Percentiles rank a stretch among this genome's conserved stretches.
These are phyloP conservation scores for Cryptophagus acutangulus DNA, from an alignment of 2,888 invertebrate species.

Conservation along the genomic window DNA sequence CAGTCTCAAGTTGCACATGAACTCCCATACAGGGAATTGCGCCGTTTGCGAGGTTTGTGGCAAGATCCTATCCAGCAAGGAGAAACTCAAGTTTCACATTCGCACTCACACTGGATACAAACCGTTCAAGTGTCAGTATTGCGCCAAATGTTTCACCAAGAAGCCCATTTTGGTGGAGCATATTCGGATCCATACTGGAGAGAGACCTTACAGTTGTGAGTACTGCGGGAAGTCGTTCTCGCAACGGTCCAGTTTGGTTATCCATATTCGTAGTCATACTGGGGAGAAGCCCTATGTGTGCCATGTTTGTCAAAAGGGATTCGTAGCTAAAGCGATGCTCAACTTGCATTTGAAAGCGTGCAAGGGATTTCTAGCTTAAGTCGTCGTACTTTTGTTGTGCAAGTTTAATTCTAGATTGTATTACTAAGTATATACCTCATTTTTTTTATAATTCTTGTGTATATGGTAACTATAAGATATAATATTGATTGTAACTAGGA, in stretches of 20 bases:
- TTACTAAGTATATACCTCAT: too few species aligned
- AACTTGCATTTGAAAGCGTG: slow-evolving; percentile 57
- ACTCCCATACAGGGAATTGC: slow-evolving; percentile 50
- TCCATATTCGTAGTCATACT: slow-evolving; percentile 61
- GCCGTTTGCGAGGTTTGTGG: slow-evolving; percentile 58
- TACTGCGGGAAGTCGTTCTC: slow-evolving; percentile 60
- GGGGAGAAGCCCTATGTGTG: slow-evolving; percentile 60
- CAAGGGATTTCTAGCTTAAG: slow-evolving; percentile 30
- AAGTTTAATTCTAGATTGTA: too few species aligned
- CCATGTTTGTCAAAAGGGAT: slow-evolving; percentile 56
- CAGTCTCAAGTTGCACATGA: slow-evolving; percentile 46
- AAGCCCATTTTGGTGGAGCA: slow-evolving; percentile 44
- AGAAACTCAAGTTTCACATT: slow-evolving; percentile 50
- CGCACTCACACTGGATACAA: slow-evolving; percentile 45
- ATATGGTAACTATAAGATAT: too few species aligned
- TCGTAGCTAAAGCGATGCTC: slow-evolving; percentile 59
- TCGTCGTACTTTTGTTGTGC: neutral
- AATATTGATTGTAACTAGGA: too few species aligned
- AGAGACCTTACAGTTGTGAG: slow-evolving; percentile 50
- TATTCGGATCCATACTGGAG: slow-evolving; percentile 44
- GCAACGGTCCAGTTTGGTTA: slow-evolving; percentile 59
- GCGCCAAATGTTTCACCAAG: slow-evolving; percentile 44
- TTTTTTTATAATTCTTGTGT: too few species aligned
- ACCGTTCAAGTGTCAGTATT: slow-evolving; percentile 43
- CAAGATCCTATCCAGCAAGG: slow-evolving; percentile 51